Conservation (phyloP, 1,140 invertebrate genomes). For the Archegozetes longisetosus region DNA sequence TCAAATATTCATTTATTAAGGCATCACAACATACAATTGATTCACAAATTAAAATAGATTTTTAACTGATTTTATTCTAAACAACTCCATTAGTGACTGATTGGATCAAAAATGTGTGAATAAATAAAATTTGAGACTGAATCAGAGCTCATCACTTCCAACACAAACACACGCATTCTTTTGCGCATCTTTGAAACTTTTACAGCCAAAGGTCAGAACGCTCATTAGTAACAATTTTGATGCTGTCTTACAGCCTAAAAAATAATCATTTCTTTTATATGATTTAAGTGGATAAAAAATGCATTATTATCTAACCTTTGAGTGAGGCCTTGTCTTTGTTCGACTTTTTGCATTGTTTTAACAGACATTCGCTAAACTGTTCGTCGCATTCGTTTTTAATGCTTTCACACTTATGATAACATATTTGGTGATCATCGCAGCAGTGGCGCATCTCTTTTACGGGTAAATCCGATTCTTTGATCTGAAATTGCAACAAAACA, state of each 20-base stretch:
- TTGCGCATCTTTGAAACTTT: conserved; percentile 8
- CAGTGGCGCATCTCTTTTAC: conserved; percentile 2
- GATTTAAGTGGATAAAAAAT: neutral
- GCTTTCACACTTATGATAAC: conserved; percentile 2
- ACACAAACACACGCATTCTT: conserved; percentile 7
- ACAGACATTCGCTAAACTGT: conserved; percentile 6
- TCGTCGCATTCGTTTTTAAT: conserved; percentile 4
- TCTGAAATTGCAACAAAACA: neutral
- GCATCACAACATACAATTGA: too few species aligned
- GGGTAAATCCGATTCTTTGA: conserved; percentile 10
- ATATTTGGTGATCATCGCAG: conserved; percentile 7
- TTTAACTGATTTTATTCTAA: too few species aligned
- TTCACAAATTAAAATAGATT: too few species aligned
- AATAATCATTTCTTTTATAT: neutral
- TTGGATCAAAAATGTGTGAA: too few species aligned
- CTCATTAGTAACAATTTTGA: conserved; percentile 10
- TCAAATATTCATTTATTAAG: too few species aligned
- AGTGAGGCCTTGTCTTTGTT: neutral
- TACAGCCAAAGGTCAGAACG: conserved; percentile 10
- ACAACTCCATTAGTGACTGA: too few species aligned
- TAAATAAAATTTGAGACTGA: too few species aligned
- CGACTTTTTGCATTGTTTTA: neutral
- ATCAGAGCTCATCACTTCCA: neutral
- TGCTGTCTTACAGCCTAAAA: conserved; percentile 5
- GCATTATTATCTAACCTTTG: neutral